phyloP scores from a whole-genome alignment of 2,113 vertebrate genomes.

The Psephotus haematonotus region DNA sequence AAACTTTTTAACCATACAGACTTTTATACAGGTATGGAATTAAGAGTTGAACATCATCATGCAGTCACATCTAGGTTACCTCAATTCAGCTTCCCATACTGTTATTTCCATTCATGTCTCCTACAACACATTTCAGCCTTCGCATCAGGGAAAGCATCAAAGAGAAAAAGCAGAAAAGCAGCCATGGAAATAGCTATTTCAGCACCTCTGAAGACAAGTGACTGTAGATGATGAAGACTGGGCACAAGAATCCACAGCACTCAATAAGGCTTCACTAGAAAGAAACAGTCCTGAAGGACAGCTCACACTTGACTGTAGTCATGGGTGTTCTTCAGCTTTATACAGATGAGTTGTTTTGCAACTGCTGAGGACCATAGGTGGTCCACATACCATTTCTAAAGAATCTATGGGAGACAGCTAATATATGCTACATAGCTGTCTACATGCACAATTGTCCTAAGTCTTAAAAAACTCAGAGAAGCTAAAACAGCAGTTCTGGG shows the following conservation, averaged over 20 bases:
- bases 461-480: not conserved
- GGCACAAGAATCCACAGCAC: not conserved
- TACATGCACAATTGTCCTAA: not conserved
- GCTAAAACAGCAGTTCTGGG: not conserved
- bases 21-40: not conserved
- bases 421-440: fast-evolving
- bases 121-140: not conserved
- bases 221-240: fast-evolving
- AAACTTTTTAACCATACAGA: not conserved
- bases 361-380: not conserved
- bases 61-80: not conserved
- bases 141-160: not conserved
- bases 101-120: not conserved
- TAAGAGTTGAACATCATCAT: not conserved
- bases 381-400: not conserved
- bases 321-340: not conserved
- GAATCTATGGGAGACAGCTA: not conserved
- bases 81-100: not conserved
- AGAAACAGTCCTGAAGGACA: not conserved
- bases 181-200: not conserved
- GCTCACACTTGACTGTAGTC: not conserved
- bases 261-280: not conserved
- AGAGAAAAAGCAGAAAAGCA: not conserved
- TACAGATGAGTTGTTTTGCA: not conserved
- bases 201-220: fast-evolving